Evolutionary conservation across 2,113 vertebrate species (phyloP).

Genomic region (Aspiorhynchus laticeps): DNA sequence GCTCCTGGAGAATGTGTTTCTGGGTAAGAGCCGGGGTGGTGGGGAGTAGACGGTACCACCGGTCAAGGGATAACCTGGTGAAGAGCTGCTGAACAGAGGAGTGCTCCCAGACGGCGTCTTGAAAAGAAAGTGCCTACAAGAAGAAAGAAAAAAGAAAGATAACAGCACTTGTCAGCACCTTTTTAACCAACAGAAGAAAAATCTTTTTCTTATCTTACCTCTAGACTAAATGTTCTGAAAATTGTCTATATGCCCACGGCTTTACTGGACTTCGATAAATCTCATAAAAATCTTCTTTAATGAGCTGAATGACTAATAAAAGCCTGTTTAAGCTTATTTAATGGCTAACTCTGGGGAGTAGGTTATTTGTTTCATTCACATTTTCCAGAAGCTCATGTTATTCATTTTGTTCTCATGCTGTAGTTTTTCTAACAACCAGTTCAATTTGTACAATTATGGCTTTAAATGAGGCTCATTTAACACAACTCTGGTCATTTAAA

Average conservation of each 20-base stretch:
- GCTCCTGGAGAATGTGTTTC: conserved; percentile 90
- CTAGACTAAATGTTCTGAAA: not conserved
- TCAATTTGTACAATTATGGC: conserved; percentile 39
- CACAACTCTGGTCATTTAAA: conserved; percentile 7
- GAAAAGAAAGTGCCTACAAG: conserved; percentile 86
- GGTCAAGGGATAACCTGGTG: conserved; percentile 87
- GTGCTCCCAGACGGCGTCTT: conserved; percentile 91
- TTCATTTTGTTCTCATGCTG: conserved; percentile 4
- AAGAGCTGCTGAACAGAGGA: conserved; percentile 88
- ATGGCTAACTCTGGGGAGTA: not conserved
- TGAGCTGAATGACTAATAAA: conserved; percentile 15
- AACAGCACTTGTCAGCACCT: not conserved
- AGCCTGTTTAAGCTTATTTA: not conserved
- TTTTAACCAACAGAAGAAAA: not conserved
- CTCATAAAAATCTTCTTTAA: not conserved
- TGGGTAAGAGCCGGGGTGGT: conserved; percentile 85
- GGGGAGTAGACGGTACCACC: conserved; percentile 90
- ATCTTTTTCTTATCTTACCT: not conserved
- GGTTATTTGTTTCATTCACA: conserved; percentile 38
- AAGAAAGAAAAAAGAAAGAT: not conserved
- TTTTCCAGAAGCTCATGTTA: not conserved
- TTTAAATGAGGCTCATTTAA: conserved; percentile 40
- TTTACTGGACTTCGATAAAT: conserved; percentile 14
- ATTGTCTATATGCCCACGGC: not conserved
- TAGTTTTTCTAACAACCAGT: conserved; percentile 17